These are phyloP conservation scores for Nannospalax galili DNA, from an alignment of 2,113 vertebrate genomes.

Conservation along the genomic window DNA sequence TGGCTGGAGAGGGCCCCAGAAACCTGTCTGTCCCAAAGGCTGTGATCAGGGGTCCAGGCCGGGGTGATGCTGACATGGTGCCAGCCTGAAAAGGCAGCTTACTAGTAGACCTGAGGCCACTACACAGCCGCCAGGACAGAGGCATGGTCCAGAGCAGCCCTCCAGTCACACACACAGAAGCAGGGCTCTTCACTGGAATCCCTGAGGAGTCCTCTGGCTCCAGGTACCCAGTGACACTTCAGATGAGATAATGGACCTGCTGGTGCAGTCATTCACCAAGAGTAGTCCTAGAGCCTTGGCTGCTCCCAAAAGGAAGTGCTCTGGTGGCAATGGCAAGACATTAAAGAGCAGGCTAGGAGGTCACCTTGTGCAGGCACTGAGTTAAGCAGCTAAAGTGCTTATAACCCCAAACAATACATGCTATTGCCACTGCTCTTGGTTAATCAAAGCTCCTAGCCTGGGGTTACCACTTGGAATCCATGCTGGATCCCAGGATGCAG, in stretches of 20 bases:
- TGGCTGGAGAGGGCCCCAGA: too few relatives aligned
- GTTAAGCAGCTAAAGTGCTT: too few relatives aligned
- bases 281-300: conserved; percentile 88
- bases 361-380: conserved; percentile 94
- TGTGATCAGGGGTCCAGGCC: too few relatives aligned
- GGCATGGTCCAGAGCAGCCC: conserved; percentile 57
- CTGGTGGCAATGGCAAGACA: conserved; percentile 94
- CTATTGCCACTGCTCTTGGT: too few relatives aligned
- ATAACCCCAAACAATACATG: too few relatives aligned
- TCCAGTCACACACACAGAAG: conserved; percentile 67
- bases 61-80: too few relatives aligned
- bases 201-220: conserved; percentile 86
- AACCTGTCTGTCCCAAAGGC: too few relatives aligned
- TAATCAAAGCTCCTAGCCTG: conserved; percentile 76
- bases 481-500: not conserved
- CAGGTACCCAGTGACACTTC: conserved; percentile 90
- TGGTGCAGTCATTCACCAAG: too few relatives aligned
- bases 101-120: too few relatives aligned
- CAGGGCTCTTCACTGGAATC: conserved; percentile 76
- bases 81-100: too few relatives aligned
- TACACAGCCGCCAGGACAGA: too few relatives aligned
- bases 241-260: too few relatives aligned
- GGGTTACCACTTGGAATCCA: not conserved
- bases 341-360: conserved; percentile 92
- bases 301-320: conserved; percentile 92